phyloP scores from a whole-genome alignment of 2,888 invertebrate genomes.

The Drosophila demipolita region DNA sequence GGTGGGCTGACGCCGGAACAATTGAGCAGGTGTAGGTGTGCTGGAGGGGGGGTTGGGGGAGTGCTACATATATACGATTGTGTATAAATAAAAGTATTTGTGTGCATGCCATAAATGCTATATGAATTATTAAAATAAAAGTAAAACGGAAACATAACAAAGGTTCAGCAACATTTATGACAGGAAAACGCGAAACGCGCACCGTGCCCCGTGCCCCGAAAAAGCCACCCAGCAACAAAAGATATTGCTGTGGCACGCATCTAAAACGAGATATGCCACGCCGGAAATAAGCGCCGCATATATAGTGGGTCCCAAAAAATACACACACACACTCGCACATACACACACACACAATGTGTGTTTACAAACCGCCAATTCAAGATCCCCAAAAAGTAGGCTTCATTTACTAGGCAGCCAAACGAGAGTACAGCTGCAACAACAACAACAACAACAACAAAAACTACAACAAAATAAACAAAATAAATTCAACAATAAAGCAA shows the following conservation, averaged over 20 bases:
- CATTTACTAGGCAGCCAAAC: slow-evolving; percentile 65
- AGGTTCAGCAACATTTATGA: slow-evolving; percentile 79
- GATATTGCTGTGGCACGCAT: slow-evolving; percentile 77
- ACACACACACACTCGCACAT: slow-evolving; percentile 17
- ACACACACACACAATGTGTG: slow-evolving; percentile 18
- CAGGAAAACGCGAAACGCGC: slow-evolving; percentile 77
- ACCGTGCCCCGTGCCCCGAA: slow-evolving; percentile 29
- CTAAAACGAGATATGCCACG: slow-evolving; percentile 80
- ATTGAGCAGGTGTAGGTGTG: slow-evolving; percentile 2
- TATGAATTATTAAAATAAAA: slow-evolving; percentile 81
- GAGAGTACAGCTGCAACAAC: slow-evolving; percentile 23
- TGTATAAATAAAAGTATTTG: slow-evolving; percentile 71
- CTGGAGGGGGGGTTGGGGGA: slow-evolving; percentile 1
- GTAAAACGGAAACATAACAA: slow-evolving; percentile 80
- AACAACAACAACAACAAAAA: slow-evolving; percentile 9
- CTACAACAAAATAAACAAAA: background rate
- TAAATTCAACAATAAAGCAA: background rate
- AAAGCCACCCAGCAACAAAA: slow-evolving; percentile 46
- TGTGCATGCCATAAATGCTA: slow-evolving; percentile 73
- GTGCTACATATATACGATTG: slow-evolving; percentile 27
- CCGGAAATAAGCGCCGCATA: slow-evolving; percentile 74
- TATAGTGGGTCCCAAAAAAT: slow-evolving; percentile 51
- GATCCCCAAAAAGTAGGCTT: slow-evolving; percentile 77
- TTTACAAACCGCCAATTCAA: slow-evolving; percentile 73
- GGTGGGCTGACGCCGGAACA: slow-evolving; percentile 48